These are phyloP conservation scores for Phlogophora meticulosa DNA, from an alignment of 2,888 invertebrate genomes.

Conservation along the genomic window DNA sequence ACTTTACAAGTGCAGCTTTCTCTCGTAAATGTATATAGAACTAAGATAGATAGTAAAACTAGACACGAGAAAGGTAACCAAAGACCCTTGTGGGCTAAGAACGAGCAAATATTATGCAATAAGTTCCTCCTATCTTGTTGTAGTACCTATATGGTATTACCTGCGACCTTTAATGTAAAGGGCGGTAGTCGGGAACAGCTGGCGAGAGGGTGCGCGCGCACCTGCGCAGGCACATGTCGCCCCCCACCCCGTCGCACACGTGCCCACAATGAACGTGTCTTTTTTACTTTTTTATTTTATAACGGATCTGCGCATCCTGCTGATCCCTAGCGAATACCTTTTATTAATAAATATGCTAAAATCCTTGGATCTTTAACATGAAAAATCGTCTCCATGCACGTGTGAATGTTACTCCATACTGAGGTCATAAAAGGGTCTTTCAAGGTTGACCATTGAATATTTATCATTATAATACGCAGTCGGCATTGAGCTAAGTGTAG, in stretches of 20 bases:
- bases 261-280: slow-evolving; percentile 50
- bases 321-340: slow-evolving; percentile 43
- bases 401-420: slow-evolving; percentile 41
- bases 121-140: slow-evolving; percentile 9
- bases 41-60: slow-evolving; percentile 5
- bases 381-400: slow-evolving; percentile 41
- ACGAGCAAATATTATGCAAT: slow-evolving; percentile 31
- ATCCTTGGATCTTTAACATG: slow-evolving; percentile 17
- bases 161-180: slow-evolving; percentile 56
- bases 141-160: slow-evolving; percentile 36
- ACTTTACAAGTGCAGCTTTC: slow-evolving; percentile 49
- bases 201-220: slow-evolving; percentile 66
- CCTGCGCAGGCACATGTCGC: slow-evolving; percentile 71
- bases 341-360: slow-evolving; percentile 15
- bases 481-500: slow-evolving; percentile 27
- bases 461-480: slow-evolving; percentile 35
- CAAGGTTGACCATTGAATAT: slow-evolving; percentile 60
- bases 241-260: slow-evolving; percentile 60
- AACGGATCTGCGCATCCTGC: slow-evolving; percentile 63
- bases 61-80: slow-evolving; percentile 16
- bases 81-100: background rate
- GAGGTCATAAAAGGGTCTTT: slow-evolving; percentile 52
- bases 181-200: slow-evolving; percentile 65
- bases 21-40: slow-evolving; percentile 21
- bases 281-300: slow-evolving; percentile 57